phyloP scores from a whole-genome alignment of 1,140 invertebrate species.

The Daktulosphaira vitifoliae region DNA sequence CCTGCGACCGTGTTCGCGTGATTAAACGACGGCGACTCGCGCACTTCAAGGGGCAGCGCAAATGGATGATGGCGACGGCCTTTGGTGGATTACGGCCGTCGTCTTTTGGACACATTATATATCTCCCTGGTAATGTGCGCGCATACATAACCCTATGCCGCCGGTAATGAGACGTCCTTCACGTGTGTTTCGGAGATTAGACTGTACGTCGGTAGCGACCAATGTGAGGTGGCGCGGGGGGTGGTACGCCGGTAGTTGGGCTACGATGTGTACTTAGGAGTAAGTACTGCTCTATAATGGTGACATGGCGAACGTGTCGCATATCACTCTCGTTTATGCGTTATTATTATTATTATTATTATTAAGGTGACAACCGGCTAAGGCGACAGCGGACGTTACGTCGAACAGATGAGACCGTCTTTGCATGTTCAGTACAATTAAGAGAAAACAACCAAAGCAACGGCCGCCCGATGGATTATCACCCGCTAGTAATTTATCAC shows the following conservation, averaged over 20 bases:
- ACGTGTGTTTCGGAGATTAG: background rate
- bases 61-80: background rate
- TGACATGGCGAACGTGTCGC: background rate
- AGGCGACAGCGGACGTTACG: too few species aligned
- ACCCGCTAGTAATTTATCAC: too few species aligned
- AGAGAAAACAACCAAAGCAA: too few species aligned
- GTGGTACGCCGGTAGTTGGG: background rate
- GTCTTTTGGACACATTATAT: conserved; percentile 25
- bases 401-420: too few species aligned
- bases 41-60: too few species aligned
- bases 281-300: background rate
- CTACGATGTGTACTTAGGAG: background rate
- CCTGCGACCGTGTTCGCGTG: background rate
- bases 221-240: background rate
- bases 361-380: too few species aligned
- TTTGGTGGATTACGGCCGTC: background rate
- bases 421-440: too few species aligned
- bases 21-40: conserved; percentile 13
- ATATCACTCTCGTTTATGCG: conserved; percentile 8
- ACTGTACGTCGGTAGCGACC: background rate
- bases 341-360: too few species aligned
- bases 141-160: background rate
- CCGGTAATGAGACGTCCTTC: conserved; percentile 29
- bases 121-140: background rate
- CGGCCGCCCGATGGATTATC: too few species aligned